These are phyloP conservation scores for Philonicus albiceps DNA, from an alignment of 2,888 invertebrate species.

Conservation along the genomic window DNA sequence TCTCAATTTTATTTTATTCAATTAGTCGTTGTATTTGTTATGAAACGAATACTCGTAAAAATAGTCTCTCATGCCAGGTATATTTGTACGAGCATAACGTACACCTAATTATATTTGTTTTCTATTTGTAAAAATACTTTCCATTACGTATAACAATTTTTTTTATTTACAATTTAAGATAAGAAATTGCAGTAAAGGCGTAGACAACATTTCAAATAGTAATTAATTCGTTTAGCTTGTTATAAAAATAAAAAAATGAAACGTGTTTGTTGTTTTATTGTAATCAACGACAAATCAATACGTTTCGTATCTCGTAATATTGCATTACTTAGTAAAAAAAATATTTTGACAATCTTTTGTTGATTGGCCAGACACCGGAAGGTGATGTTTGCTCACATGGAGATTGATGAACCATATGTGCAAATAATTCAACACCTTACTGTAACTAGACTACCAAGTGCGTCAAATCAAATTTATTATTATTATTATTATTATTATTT, in stretches of 20 bases:
- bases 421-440: neutral
- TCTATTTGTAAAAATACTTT: neutral
- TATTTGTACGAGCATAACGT: neutral
- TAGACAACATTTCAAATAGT: neutral
- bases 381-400: neutral
- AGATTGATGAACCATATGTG: neutral
- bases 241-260: neutral
- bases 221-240: neutral
- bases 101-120: neutral
- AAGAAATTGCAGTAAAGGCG: neutral
- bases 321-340: neutral
- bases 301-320: neutral
- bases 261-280: too few species aligned
- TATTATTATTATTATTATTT: neutral
- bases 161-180: neutral
- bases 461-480: neutral
- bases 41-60: neutral
- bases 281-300: neutral
- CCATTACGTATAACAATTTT: neutral
- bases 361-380: neutral
- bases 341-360: neutral
- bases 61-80: too few species aligned
- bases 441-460: neutral
- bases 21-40: neutral
- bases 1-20: neutral